phyloP scores from a whole-genome alignment of 2,888 invertebrate genomes.

The Dromius quadrimaculatus region DNA sequence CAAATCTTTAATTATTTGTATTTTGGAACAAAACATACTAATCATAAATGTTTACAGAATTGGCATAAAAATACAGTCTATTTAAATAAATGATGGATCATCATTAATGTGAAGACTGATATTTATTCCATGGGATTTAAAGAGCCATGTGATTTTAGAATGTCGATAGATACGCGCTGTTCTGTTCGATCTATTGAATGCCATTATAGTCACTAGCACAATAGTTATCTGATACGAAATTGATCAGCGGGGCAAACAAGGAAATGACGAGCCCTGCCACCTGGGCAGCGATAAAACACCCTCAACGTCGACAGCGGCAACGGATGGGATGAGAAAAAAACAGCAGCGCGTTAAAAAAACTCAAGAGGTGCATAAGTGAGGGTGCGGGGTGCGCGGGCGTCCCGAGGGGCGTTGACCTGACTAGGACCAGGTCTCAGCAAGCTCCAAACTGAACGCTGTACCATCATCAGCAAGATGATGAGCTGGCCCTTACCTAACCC shows the following conservation, averaged over 20 bases:
- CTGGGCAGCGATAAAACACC: conserved; percentile 46
- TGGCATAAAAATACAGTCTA: too few relatives aligned
- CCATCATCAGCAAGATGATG: conserved; percentile 33
- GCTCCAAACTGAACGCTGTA: conserved; percentile 5
- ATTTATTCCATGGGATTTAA: not conserved
- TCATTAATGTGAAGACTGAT: too few relatives aligned
- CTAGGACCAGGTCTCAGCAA: conserved; percentile 27
- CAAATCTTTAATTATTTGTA: too few relatives aligned
- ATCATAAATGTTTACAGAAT: too few relatives aligned
- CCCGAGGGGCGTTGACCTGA: conserved; percentile 43
- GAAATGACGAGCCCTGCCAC: conserved; percentile 49
- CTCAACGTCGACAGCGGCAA: too few relatives aligned
- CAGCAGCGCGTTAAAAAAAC: conserved; percentile 47
- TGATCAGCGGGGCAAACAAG: conserved; percentile 51
- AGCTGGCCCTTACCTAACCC: conserved; percentile 52
- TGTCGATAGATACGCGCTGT: not conserved
- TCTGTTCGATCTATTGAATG: conserved; percentile 18
- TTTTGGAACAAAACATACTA: too few relatives aligned
- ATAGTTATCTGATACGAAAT: conserved; percentile 52
- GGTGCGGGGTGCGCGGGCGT: conserved; percentile 14
- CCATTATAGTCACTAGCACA: conserved; percentile 18
- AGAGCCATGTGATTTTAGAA: not conserved
- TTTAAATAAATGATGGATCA: too few relatives aligned
- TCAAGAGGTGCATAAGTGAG: not conserved
- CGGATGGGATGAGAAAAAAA: conserved; percentile 49